Evolutionary conservation across 1,140 invertebrate genomes (phyloP).

Genomic region (Dolichoris vasculosae): DNA sequence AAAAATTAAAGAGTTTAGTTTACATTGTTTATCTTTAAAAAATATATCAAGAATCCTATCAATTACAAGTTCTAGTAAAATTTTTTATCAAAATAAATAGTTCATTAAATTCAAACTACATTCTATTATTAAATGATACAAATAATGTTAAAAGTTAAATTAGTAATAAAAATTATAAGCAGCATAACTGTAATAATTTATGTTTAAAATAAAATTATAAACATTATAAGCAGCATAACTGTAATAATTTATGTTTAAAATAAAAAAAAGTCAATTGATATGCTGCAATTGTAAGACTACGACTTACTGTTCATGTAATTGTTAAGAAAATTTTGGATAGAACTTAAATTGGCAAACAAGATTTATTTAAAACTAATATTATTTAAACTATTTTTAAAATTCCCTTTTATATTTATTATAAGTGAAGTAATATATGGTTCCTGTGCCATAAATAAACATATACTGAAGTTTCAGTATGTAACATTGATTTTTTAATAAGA

Average conservation of each 20-base stretch:
- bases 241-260: neutral
- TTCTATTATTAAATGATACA: neutral
- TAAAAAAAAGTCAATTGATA: conserved; percentile 24
- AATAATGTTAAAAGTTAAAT: neutral
- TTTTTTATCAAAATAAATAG: neutral
- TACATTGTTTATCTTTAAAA: conserved; percentile 8
- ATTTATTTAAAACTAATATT: neutral
- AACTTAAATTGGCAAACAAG: too few species aligned
- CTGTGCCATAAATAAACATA: conserved; percentile 19
- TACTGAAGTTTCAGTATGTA: conserved; percentile 39
- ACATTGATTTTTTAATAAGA: conserved; percentile 45
- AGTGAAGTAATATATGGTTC: conserved; percentile 4
- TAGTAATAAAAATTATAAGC: neutral
- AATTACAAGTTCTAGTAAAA: neutral
- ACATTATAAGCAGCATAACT: too few species aligned
- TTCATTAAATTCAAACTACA: neutral
- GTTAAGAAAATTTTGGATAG: conserved; percentile 48
- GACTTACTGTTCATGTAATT: conserved; percentile 54
- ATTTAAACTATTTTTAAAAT: conserved; percentile 32
- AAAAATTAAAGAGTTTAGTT: neutral
- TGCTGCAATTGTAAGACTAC: conserved; percentile 27
- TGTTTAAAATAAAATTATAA: conserved; percentile 17
- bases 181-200: neutral
- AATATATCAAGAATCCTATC: neutral
- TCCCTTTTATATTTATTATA: conserved; percentile 24